Conservation (phyloP, 2,797 vertebrate species). For the Gymnodraco acuticeps region DNA sequence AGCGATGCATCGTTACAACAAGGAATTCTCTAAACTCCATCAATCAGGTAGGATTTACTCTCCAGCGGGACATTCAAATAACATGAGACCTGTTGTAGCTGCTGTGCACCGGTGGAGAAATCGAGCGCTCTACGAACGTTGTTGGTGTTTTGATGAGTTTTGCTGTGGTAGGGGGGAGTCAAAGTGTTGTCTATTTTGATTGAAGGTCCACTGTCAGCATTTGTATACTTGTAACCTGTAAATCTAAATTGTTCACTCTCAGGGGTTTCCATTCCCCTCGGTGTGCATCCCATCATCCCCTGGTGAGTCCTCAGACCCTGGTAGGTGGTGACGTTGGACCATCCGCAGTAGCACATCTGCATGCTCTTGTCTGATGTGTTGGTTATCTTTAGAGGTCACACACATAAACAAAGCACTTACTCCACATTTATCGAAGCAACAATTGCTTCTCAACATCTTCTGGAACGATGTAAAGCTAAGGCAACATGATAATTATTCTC, state of each 20-base stretch:
- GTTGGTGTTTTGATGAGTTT: not conserved
- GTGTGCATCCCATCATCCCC: conserved; percentile 53
- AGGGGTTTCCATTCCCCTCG: conserved; percentile 24
- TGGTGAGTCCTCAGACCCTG: conserved; percentile 55
- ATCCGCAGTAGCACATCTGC: conserved; percentile 51
- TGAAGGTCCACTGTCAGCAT: too few relatives aligned
- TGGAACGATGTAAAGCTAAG: too few relatives aligned
- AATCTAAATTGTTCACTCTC: too few relatives aligned
- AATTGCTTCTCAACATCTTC: too few relatives aligned
- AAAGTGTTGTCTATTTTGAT: too few relatives aligned
- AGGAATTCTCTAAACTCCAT: too few relatives aligned
- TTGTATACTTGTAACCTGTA: too few relatives aligned
- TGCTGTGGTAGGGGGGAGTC: not conserved
- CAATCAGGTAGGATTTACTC: too few relatives aligned
- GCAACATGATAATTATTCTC: too few relatives aligned
- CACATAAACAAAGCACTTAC: not conserved
- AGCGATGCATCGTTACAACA: too few relatives aligned
- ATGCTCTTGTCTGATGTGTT: not conserved
- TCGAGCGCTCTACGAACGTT: conserved; percentile 25
- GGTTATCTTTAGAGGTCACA: conserved; percentile 5
- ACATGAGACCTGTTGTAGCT: conserved; percentile 1
- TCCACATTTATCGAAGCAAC: too few relatives aligned
- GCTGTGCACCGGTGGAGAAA: conserved; percentile 20
- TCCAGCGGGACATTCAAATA: too few relatives aligned
- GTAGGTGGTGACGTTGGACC: conserved; percentile 40